A percentile compares a stretch with the other conserved stretches of the same genome.
Evolutionary conservation across 1,140 invertebrate genomes (phyloP).

Genomic region (Drosophila insularis): DNA sequence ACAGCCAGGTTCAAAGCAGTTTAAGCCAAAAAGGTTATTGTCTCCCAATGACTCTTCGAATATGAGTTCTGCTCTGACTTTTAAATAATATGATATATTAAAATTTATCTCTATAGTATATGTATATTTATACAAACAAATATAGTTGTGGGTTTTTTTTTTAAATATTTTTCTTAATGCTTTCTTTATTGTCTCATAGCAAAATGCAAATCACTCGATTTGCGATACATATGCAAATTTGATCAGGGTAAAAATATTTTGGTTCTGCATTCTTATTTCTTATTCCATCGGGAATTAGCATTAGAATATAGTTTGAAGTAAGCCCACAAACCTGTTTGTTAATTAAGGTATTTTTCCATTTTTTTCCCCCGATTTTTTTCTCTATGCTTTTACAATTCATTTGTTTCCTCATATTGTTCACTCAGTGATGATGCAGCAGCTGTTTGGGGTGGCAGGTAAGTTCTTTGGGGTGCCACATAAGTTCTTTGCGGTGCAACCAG

Average conservation of each 20-base stretch:
- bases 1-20: slow-evolving; percentile 13
- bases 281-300: slow-evolving; percentile 52
- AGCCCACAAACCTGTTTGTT: slow-evolving; percentile 53
- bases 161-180: slow-evolving; percentile 20
- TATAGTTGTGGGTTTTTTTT: slow-evolving; percentile 7
- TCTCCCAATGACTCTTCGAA: slow-evolving; percentile 22
- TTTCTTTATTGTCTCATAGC: slow-evolving; percentile 35
- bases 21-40: slow-evolving; percentile 53
- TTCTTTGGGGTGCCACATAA: slow-evolving; percentile 41
- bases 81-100: neutral
- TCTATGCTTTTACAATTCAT: neutral
- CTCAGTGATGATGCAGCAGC: slow-evolving; percentile 12
- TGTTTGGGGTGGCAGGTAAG: slow-evolving; percentile 33
- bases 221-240: slow-evolving; percentile 38
- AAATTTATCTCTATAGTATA: neutral
- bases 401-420: slow-evolving; percentile 1
- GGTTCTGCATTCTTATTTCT: slow-evolving; percentile 20
- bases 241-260: slow-evolving; percentile 48
- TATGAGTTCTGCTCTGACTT: neutral
- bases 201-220: slow-evolving; percentile 53
- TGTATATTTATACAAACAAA: neutral
- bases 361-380: neutral
- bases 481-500: slow-evolving; percentile 24
- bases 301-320: slow-evolving; percentile 58
- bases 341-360: neutral